These are phyloP conservation scores for Bufo gargarizans DNA, from an alignment of 2,113 vertebrate genomes.

Conservation along the genomic window DNA sequence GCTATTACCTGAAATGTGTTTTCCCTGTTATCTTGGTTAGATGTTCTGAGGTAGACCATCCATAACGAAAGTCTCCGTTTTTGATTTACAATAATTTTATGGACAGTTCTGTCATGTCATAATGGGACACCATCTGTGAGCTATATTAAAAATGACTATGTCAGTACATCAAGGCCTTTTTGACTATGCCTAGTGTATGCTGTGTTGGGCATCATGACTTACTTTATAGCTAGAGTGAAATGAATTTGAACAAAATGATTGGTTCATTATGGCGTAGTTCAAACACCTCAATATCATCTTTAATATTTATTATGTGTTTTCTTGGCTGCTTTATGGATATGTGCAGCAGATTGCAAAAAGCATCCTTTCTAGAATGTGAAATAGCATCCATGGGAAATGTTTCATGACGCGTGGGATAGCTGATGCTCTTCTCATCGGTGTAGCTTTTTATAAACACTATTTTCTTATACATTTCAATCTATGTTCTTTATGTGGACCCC, in stretches of 20 bases:
- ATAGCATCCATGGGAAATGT: slow-evolving; percentile 36
- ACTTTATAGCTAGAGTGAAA: slow-evolving; percentile 29
- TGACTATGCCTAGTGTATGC: slow-evolving; percentile 10
- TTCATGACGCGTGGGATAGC: slow-evolving; percentile 36
- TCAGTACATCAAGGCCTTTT: slow-evolving; percentile 24
- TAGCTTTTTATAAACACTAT: background rate
- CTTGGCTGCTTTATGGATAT: slow-evolving; percentile 26
- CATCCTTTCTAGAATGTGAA: slow-evolving; percentile 36
- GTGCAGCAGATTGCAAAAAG: slow-evolving; percentile 25
- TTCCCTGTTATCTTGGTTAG: background rate
- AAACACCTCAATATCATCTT: slow-evolving; percentile 27
- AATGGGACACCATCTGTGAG: slow-evolving; percentile 12
- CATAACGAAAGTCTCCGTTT: background rate
- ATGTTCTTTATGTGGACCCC: background rate
- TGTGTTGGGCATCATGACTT: slow-evolving; percentile 18
- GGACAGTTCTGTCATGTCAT: background rate
- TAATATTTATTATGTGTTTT: slow-evolving; percentile 29
- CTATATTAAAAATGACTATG: background rate
- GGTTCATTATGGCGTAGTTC: slow-evolving; percentile 17
- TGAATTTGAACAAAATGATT: slow-evolving; percentile 37
- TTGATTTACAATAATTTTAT: background rate
- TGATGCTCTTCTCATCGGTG: slow-evolving; percentile 7
- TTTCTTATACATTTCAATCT: background rate
- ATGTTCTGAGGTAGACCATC: background rate
- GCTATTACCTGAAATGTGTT: background rate